Percentiles rank a stretch among this genome's conserved stretches.
These are phyloP conservation scores for Agonopterix alstromeriana DNA, from an alignment of 2,888 invertebrate species.

Conservation along the genomic window DNA sequence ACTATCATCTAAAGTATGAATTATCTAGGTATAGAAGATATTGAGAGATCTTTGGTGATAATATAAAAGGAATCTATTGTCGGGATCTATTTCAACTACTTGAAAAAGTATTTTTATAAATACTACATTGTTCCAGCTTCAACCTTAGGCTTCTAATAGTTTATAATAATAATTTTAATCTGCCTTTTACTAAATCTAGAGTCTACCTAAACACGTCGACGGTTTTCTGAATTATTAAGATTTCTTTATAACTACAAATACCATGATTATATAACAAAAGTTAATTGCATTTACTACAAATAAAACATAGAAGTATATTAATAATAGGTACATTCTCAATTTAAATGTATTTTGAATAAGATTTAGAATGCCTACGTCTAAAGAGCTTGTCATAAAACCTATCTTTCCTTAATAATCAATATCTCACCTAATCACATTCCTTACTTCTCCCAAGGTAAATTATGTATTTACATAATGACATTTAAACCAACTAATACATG, in stretches of 20 bases:
- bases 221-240: conserved; percentile 49
- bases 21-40: too few species aligned
- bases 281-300: too few species aligned
- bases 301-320: too few species aligned
- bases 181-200: conserved; percentile 1
- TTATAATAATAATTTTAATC: conserved; percentile 12
- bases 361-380: background rate
- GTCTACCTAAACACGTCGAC: conserved; percentile 59
- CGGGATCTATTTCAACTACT: too few species aligned
- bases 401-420: background rate
- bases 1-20: too few species aligned
- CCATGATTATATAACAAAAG: too few species aligned
- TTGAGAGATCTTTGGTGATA: too few species aligned
- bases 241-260: background rate
- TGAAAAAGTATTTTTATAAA: background rate
- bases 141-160: conserved; percentile 43
- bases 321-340: too few species aligned
- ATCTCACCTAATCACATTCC: background rate
- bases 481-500: too few species aligned
- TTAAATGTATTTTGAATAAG: too few species aligned
- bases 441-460: background rate
- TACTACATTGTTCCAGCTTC: conserved; percentile 65
- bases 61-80: too few species aligned
- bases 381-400: background rate
- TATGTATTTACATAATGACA: too few species aligned